Base-by-base conservation (phyloP, 2,113 vertebrate genomes). In the Mugil cephalus region DNA sequence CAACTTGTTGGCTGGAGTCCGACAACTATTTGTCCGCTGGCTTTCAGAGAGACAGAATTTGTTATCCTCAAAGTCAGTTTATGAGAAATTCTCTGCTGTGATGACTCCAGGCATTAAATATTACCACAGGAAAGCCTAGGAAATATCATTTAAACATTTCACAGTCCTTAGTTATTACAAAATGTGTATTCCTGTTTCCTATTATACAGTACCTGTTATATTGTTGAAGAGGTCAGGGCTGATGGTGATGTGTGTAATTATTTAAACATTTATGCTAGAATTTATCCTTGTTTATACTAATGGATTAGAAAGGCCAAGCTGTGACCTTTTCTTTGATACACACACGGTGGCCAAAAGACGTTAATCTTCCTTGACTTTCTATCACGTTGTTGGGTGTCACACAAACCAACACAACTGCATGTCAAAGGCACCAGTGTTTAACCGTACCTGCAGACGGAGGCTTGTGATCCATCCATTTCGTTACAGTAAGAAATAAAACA, bases 301-400 rank as follows among this genome's bases (percentile, higher is more conserved):
- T 67, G 67, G 73, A 80, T 85, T 68, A 85, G 56, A 80, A 74
- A 42, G 59, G 21, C 35, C 67, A 72, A 80, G 48, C 65, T 55
- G 55, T 74, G 53, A 77, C 77, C 71, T 70, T 67, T 70, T 47
- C 38, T 30, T 24, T 59, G 47, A 72, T 58, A 45, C 46, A 45
- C 36, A 42, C 47, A 61, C 51, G 52, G 40, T 52, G 30, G 13
- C 19, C 60, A 40, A 74, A 82, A 65, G 18, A 77, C 62, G 48
- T 80, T 69, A 40, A 75, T 75, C 76, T 55, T 38, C n/a, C 40
- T 30, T 15, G 17, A 67, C 74, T 78, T 60, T 50, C 10, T 36
- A 11, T 56, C 43, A 58, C 11, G 13, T 40, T 17, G 58, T 42
- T 48, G 11, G 51, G 34, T 62, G 55, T 50, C 53, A 50, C 11